Percentiles rank a stretch among this genome's conserved stretches.
Conservation (phyloP, 2,113 vertebrate genomes). For the Callipepla squamata region DNA sequence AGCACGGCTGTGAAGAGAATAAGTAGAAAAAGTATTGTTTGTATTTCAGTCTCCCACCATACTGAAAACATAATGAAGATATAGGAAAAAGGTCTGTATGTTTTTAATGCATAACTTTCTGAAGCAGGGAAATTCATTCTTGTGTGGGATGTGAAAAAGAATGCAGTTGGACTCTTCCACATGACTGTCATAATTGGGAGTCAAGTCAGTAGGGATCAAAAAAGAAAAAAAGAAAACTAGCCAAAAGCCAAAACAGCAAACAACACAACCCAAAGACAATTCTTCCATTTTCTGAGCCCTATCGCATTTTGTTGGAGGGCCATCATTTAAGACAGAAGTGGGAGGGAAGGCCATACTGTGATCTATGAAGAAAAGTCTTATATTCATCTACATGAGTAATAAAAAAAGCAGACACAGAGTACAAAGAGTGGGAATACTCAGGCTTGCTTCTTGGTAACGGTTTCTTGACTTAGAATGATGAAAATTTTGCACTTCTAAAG, state of each 20-base stretch:
- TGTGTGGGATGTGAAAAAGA: background rate
- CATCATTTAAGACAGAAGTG: background rate
- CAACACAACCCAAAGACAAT: background rate
- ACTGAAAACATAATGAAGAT: background rate
- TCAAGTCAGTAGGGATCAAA: background rate
- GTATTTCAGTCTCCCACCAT: background rate
- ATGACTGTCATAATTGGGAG: background rate
- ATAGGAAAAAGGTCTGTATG: background rate
- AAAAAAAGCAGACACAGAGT: background rate
- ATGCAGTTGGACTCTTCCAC: background rate
- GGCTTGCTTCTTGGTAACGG: background rate
- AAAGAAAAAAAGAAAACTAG: background rate
- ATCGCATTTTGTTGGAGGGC: background rate
- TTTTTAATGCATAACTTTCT: background rate
- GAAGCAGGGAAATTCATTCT: background rate
- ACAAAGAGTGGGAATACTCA: background rate
- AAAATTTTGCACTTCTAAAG: background rate
- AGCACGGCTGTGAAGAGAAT: background rate
- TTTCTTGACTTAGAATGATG: background rate
- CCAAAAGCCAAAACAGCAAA: background rate
- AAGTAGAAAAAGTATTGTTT: background rate
- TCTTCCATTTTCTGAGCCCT: background rate
- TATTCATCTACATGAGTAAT: background rate
- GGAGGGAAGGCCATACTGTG: background rate
- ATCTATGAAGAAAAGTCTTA: background rate